Evolutionary conservation across 2,113 vertebrate genomes (phyloP).

Genomic region (Turnix velox): DNA sequence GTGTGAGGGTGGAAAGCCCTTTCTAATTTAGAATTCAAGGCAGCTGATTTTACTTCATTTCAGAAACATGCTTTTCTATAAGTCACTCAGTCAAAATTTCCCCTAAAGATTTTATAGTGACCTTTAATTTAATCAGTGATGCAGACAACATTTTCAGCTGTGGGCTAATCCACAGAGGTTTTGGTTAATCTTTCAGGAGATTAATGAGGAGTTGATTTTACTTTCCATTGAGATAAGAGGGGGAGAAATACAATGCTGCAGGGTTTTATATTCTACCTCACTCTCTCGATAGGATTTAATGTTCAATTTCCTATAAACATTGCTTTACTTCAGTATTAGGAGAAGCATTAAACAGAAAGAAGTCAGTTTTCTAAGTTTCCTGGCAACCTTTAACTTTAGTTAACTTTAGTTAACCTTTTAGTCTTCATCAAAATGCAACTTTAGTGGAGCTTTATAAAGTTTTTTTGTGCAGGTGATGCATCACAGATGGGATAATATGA

Average conservation of each 20-base stretch:
- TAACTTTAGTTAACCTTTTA: not conserved
- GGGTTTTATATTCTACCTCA: not conserved
- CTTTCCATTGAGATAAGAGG: not conserved
- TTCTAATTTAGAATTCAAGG: not conserved
- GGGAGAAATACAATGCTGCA: not conserved
- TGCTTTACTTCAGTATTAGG: not conserved
- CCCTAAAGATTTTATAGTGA: not conserved
- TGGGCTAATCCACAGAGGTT: not conserved
- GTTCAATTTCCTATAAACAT: not conserved
- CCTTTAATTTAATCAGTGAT: constrained; percentile 16
- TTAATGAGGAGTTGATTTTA: not conserved
- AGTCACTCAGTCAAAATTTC: not conserved
- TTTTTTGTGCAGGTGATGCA: not conserved
- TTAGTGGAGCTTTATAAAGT: not conserved
- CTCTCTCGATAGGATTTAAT: not conserved
- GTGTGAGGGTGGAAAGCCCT: not conserved
- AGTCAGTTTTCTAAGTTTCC: not conserved
- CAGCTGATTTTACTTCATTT: not conserved
- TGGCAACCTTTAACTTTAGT: not conserved
- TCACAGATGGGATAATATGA: not conserved
- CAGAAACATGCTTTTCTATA: not conserved
- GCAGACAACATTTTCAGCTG: not conserved
- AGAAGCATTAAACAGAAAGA: not conserved
- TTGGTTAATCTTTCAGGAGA: constrained; percentile 43
- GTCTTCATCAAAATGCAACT: not conserved